Base-by-base conservation (phyloP, 1,140 invertebrate species). In the Caenorhabditis brenneri region DNA sequence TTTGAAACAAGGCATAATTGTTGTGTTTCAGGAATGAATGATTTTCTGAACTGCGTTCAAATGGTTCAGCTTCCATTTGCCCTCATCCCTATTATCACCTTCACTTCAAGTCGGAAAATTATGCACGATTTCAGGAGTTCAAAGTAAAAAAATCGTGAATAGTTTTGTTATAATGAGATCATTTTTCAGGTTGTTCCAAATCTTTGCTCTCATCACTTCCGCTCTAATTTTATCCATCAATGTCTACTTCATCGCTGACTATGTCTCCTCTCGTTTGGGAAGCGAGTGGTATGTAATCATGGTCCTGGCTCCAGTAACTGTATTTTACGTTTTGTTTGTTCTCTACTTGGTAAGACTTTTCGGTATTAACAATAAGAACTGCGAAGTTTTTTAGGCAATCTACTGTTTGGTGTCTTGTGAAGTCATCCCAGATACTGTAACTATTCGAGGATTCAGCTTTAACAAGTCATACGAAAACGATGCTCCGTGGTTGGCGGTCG, bases 81-180 rank as follows among this genome's bases (percentile, higher is more conserved):
- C 16, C 93, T 95, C 7, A 92, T 97, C 82, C 96, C 96, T 24
- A 94, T 95, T 0, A 94, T 97, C 39, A 95, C 95, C 0, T 97
- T 97, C 88, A 96, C 95, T 0, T 95, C 94, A 81, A 94, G 94
- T 86, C 91, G 91, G 65, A 92, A 92, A 58, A 94, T 97, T 5
- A 97, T 97, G 96, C 95, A 95, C 58, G 93, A 94, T 86, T 96
- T 95, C 89, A 93, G 93, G 60, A 95, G 95, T 91, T 94, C 94
- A 92, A 88, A 92, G 94, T 94, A 92, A 33, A 55, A 1, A 2
- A 15, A 15, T n/a, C 6, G 0, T 27, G 29, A 78, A 2, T 22
- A 16, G 3, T 24, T 5, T 53, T 78, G 3, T 2, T 0, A 36
- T 6, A 83, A 49, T 15, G 36, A 46, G n/a, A 53, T 51, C 10